These are phyloP conservation scores for Poeciliopsis occidentalis DNA, from an alignment of 2,113 vertebrate species.

Conservation along the genomic window DNA sequence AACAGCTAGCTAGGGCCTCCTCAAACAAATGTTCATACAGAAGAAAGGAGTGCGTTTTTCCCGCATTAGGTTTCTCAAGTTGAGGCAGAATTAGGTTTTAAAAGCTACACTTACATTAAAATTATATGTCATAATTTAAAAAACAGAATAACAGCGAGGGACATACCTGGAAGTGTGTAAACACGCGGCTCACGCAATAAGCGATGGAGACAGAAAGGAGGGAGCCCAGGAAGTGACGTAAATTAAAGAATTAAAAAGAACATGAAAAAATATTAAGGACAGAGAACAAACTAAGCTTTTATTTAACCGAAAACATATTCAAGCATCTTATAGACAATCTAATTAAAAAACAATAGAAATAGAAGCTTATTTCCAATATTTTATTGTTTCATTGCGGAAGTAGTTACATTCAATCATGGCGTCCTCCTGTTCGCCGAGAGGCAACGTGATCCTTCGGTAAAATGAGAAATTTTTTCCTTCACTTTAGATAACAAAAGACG, in stretches of 20 bases:
- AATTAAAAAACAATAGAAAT: neutral
- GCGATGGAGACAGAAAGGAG: constrained; percentile 52
- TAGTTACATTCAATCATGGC: constrained; percentile 54
- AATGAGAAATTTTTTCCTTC: constrained; percentile 46
- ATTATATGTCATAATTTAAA: neutral
- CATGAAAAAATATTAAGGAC: neutral
- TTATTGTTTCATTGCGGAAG: constrained; percentile 35
- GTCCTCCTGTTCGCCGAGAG: constrained; percentile 39
- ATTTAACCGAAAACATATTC: neutral
- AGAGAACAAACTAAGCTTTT: neutral
- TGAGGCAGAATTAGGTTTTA: fast-evolving
- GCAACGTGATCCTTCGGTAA: constrained; percentile 69
- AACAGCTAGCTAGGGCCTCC: constrained; percentile 40
- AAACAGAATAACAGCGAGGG: neutral
- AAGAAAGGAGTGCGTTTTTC: neutral
- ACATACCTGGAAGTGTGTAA: constrained; percentile 73
- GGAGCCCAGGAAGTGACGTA: constrained; percentile 55
- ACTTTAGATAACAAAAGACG: neutral
- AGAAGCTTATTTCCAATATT: neutral
- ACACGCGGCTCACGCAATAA: constrained; percentile 67
- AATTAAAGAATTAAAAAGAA: neutral
- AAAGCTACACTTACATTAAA: neutral
- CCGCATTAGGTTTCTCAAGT: fast-evolving
- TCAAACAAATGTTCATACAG: neutral
- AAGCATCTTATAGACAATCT: neutral